Evolutionary conservation across 2,888 invertebrate genomes (phyloP).

Genomic region (Pseudococcus longispinus): DNA sequence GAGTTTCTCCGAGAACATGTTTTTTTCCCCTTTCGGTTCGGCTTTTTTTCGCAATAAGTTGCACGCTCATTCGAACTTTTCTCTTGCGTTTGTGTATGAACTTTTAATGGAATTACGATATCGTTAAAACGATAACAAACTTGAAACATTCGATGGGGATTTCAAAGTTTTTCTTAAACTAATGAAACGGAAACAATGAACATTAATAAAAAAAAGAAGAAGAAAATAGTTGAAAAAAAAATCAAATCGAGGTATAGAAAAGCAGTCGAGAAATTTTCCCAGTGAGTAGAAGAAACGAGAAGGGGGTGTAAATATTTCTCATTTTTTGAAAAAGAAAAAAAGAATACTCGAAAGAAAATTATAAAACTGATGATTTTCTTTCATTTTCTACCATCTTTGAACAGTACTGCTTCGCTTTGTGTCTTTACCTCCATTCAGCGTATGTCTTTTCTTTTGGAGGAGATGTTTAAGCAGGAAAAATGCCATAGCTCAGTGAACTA

Average conservation of each 20-base stretch:
- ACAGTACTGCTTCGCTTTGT: too few relatives aligned
- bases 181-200: slow-evolving; percentile 11
- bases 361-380: not conserved
- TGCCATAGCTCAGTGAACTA: too few relatives aligned
- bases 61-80: not conserved
- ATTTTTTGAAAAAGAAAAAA: not conserved
- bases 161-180: not conserved
- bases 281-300: not conserved
- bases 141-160: not conserved
- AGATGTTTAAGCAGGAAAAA: too few relatives aligned
- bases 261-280: not conserved
- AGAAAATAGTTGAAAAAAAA: not conserved
- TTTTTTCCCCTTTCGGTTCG: not conserved
- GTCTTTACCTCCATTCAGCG: too few relatives aligned
- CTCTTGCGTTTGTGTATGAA: not conserved
- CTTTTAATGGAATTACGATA: slow-evolving; percentile 16
- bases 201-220: not conserved
- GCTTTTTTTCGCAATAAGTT: not conserved
- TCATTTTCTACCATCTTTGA: too few relatives aligned
- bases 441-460: too few relatives aligned
- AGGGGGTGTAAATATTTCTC: not conserved
- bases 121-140: slow-evolving; percentile 12
- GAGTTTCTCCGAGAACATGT: not conserved
- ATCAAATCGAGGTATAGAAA: not conserved
- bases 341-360: not conserved